These are phyloP conservation scores for Haplochromis vanheusdeni DNA, from an alignment of 2,113 vertebrate species.

Conservation along the genomic window DNA sequence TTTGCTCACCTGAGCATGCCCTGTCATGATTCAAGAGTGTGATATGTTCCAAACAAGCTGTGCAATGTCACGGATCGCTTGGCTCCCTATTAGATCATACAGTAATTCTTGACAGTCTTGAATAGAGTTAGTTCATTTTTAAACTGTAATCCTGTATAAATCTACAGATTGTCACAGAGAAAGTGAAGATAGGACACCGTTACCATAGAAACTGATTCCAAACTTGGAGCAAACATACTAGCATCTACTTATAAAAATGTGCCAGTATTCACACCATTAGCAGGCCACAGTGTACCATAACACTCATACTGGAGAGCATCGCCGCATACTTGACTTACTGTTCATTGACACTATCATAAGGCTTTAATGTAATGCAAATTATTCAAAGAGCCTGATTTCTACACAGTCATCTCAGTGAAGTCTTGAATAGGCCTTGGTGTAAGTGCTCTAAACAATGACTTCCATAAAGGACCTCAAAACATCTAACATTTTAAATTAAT, in stretches of 20 bases:
- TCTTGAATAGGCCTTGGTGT: not conserved
- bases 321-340: conserved; percentile 43
- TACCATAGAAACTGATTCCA: conserved; percentile 72
- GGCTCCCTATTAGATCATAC: not conserved
- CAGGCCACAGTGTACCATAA: conserved; percentile 55
- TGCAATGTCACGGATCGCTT: not conserved
- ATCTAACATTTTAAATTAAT: conserved; percentile 14
- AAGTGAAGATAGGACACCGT: conserved; percentile 49
- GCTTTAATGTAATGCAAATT: conserved; percentile 38
- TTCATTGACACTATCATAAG: conserved; percentile 17
- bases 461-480: not conserved
- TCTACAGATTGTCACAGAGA: conserved; percentile 41
- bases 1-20: conserved; percentile 28
- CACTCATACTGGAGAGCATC: conserved; percentile 37
- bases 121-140: conserved; percentile 28
- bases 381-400: conserved; percentile 22
- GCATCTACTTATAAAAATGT: conserved; percentile 66
- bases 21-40: not conserved
- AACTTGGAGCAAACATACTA: conserved; percentile 65
- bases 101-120: not conserved
- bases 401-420: not conserved
- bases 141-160: conserved; percentile 38
- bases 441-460: not conserved
- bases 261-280: conserved; percentile 67
- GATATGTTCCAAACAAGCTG: not conserved